phyloP scores from a whole-genome alignment of 1,140 invertebrate species.

The Apis dorsata region DNA sequence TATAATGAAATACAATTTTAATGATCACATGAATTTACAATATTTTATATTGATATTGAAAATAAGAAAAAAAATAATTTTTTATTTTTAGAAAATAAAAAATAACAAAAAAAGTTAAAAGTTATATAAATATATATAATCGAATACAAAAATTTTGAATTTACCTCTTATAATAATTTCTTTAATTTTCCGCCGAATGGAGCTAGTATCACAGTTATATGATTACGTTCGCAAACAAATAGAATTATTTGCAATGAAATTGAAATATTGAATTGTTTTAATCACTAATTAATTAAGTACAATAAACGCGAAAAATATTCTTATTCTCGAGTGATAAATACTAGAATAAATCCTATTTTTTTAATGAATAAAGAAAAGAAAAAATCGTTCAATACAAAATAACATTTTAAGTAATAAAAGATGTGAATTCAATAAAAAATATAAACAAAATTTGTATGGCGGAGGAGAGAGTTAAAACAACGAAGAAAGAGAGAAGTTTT shows the following conservation, averaged over 20 bases:
- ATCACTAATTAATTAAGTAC: not conserved
- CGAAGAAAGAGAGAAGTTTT: slow-evolving; percentile 12
- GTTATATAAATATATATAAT: too few relatives aligned
- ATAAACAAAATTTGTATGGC: not conserved
- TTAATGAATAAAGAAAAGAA: not conserved
- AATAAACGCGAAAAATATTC: not conserved
- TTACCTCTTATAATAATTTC: not conserved
- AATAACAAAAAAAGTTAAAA: not conserved
- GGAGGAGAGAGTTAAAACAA: slow-evolving; percentile 12
- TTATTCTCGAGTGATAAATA: not conserved
- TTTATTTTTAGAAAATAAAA: too few relatives aligned
- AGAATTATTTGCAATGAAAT: not conserved
- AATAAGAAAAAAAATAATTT: too few relatives aligned
- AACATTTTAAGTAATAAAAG: not conserved
- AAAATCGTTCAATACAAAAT: not conserved
- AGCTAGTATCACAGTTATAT: not conserved
- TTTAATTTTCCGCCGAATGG: not conserved
- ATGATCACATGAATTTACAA: not conserved
- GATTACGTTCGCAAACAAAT: slow-evolving; percentile 20
- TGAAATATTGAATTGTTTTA: not conserved
- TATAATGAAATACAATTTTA: not conserved
- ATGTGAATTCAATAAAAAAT: slow-evolving; percentile 11
- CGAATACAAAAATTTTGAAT: not conserved
- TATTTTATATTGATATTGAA: not conserved
- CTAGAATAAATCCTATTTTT: too few relatives aligned